Percentiles rank a stretch among this genome's conserved stretches.
phyloP scores from a whole-genome alignment of 2,797 vertebrate genomes.

The Xenentodon cancila region DNA sequence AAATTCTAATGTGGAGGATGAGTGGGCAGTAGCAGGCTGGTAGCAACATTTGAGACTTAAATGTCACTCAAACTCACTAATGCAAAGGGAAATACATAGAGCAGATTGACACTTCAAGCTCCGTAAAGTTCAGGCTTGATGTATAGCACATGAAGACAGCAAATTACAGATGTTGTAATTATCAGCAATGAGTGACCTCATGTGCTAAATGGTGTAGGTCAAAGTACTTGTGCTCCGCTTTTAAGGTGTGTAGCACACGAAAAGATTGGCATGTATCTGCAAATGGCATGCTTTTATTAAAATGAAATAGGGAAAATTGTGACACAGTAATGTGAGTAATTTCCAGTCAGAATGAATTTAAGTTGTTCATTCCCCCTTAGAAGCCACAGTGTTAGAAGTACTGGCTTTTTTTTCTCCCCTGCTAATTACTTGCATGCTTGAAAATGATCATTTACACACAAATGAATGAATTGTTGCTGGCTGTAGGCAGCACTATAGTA shows the following conservation, averaged over 20 bases:
- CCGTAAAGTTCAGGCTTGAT: constrained; percentile 83
- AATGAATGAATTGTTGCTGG: constrained; percentile 34
- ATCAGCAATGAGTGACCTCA: constrained; percentile 69
- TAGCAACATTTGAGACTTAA: constrained; percentile 82
- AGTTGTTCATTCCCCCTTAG: constrained; percentile 41
- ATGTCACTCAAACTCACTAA: constrained; percentile 86
- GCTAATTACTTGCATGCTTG: constrained; percentile 41
- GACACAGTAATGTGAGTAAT: constrained; percentile 68
- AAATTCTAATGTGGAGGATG: constrained; percentile 74
- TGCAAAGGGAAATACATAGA: constrained; percentile 83
- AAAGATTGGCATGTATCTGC: constrained; percentile 64
- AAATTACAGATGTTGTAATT: constrained; percentile 81
- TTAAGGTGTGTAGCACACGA: constrained; percentile 63
- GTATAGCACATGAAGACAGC: constrained; percentile 78
- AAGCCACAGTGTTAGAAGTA: constrained; percentile 19
- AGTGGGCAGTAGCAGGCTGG: constrained; percentile 81
- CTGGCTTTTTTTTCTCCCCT: constrained; percentile 30
- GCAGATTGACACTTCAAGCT: constrained; percentile 77
- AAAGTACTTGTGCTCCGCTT: constrained; percentile 75
- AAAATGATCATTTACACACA: constrained; percentile 43
- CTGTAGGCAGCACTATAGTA: constrained; percentile 19
- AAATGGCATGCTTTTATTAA: constrained; percentile 76
- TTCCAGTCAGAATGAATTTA: constrained; percentile 44
- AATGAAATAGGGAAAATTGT: constrained; percentile 65
- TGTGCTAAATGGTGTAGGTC: constrained; percentile 61